Base-by-base conservation (phyloP, 1,140 invertebrate species). In the Drosophila grimshawi region DNA sequence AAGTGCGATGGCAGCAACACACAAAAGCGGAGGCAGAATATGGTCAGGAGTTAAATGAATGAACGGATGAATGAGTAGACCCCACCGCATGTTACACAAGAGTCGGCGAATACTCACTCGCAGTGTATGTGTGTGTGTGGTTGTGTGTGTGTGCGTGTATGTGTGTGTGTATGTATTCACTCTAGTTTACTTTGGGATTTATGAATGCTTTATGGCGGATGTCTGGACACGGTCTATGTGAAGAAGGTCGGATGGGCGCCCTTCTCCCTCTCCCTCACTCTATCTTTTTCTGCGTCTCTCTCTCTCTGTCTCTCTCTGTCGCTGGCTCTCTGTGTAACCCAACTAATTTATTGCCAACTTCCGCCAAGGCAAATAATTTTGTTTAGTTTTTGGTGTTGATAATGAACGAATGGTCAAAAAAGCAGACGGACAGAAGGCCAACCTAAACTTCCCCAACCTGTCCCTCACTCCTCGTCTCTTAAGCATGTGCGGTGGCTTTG, bases 181-280 rank as follows among this genome's bases (percentile, higher is more conserved):
- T 88, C 80, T 88, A 88, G 83, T 88, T 88, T 91, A 86, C 89
- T 91, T 86, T 90, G 85, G 88, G 89, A 91, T 91, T 91, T 91
- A 91, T 91, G 83, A 86, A 88, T 83, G 80, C 83, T 91, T 91
- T 88, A 89, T 88, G 83, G 85, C 83, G 85, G 80, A 89, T 88
- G 83, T 83, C 85, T 89, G 83, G 83, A 83, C 83, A 89, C 80
- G 83, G 80, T 88, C 61, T 64, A 69, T 68, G 49, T 43, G 49
- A 61, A 56, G 33, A 64, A 69, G 51, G 59, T 67, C 62, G 68
- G 5, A n/a, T n/a, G 39, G 8, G 3, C 7, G 7, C 37, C 37
- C 6, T n/a, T n/a, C 10, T n/a, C 10, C 10, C 37, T 41, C 37
- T 41, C 37, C 5, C 3, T 41, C 37, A n/a, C 3, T 41, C 10